A percentile compares a stretch with the other conserved stretches of the same genome.
These are phyloP conservation scores for Anarrhichthys ocellatus DNA, from an alignment of 2,113 vertebrate species.

Conservation along the genomic window DNA sequence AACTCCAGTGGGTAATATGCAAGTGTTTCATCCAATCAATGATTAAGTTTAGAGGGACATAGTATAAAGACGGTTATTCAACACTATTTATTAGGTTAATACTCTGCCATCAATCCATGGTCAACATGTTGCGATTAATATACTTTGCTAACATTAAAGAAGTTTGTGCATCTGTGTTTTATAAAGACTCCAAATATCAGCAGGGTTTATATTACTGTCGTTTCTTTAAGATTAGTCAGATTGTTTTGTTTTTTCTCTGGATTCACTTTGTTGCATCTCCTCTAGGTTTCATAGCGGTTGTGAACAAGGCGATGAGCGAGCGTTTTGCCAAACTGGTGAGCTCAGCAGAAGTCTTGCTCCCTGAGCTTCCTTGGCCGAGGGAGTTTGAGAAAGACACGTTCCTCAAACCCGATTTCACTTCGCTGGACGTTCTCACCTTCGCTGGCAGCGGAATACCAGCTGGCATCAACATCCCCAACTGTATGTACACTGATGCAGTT, in stretches of 20 bases:
- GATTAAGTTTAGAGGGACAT: background rate
- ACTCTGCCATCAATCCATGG: background rate
- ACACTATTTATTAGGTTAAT: background rate
- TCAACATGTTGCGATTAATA: background rate
- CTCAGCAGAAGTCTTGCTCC: conserved; percentile 87
- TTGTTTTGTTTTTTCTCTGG: background rate
- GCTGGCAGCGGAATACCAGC: conserved; percentile 93
- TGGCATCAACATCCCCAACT: conserved; percentile 95
- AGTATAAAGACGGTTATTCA: background rate
- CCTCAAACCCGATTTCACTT: conserved; percentile 93
- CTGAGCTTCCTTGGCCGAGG: conserved; percentile 90
- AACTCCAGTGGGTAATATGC: background rate
- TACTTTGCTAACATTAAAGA: background rate
- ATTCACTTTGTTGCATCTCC: background rate
- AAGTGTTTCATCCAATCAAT: background rate
- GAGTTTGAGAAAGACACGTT: conserved; percentile 92
- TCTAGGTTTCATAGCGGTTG: conserved; percentile 91
- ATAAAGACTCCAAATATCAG: background rate
- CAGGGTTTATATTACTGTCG: background rate
- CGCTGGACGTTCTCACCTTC: conserved; percentile 92
- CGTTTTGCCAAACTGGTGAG: conserved; percentile 89
- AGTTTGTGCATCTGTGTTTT: background rate
- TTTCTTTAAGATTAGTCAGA: background rate
- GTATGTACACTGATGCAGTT: conserved; percentile 61
- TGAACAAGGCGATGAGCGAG: conserved; percentile 94